phyloP scores from a whole-genome alignment of 2,888 invertebrate species.

The Andrena trimmerana region DNA sequence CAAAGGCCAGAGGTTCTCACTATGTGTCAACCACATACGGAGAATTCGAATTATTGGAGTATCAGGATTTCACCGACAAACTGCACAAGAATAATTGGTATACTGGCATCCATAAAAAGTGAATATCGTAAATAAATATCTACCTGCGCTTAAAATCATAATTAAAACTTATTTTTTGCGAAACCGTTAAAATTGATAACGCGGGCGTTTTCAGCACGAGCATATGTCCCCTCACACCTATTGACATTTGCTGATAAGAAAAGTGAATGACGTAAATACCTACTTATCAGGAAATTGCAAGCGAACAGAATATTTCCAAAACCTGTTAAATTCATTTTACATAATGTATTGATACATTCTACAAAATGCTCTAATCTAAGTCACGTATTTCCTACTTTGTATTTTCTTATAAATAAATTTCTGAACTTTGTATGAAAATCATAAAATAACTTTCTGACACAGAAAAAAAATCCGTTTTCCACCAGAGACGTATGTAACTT shows the following conservation, averaged over 20 bases:
- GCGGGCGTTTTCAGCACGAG: not conserved
- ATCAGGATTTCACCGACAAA: not conserved
- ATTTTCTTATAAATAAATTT: not conserved
- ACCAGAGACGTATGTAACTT: too few relatives aligned
- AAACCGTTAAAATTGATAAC: not conserved
- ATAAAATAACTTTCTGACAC: too few relatives aligned
- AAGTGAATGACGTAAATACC: constrained; percentile 20
- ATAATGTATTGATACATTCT: not conserved
- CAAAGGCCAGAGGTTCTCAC: constrained; percentile 72
- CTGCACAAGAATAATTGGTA: not conserved
- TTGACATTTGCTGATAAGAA: constrained; percentile 30
- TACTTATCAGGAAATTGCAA: constrained; percentile 15
- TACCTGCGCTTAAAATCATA: not conserved
- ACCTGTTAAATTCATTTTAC: not conserved
- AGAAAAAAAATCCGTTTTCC: too few relatives aligned
- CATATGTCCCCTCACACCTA: constrained; percentile 22
- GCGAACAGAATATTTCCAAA: not conserved
- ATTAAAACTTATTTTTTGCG: not conserved
- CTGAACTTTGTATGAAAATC: not conserved
- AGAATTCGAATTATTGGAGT: not conserved
- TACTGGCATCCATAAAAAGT: too few relatives aligned
- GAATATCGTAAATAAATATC: not conserved
- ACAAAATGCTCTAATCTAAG: not conserved
- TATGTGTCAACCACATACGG: constrained; percentile 3
- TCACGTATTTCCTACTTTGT: too few relatives aligned